Evolutionary conservation across 1,140 invertebrate genomes (phyloP), one percentile per base, ranked within the genome.

Genomic region (Adelges cooleyi): DNA sequence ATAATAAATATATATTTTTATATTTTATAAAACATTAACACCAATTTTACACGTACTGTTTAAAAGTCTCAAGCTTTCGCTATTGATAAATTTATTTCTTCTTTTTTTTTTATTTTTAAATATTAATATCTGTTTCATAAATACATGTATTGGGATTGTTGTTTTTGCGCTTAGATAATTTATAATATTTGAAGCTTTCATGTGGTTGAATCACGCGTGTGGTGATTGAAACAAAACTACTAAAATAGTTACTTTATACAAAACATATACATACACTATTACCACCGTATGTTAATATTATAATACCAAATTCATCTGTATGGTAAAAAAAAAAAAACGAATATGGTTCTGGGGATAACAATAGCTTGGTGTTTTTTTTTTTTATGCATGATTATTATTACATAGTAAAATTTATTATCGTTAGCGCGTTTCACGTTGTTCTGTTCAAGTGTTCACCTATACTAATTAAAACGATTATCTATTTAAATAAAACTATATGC

Each of bases 51-150:
- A 44, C 25, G 17, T 59, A 46, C 44, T 62, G 42, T 46, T 62
- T 18, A 62, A 48, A 59, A 62, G 17, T 62, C 56, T 62, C 56
- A 62, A 25, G 56, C 56, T 62, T 62, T 62, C 56, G 56, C 56
- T 62, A 62, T 62, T 62, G 38, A 46, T 62, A 62, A 62, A 62
- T 62, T 62, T 62, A 62, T 62, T 62, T 62, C 56, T 62, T 62
- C 56, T 62, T 33, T 33, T 33, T 25, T n/a, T n/a, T n/a, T n/a
- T n/a, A n/a, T n/a, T n/a, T n/a, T n/a, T n/a, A n/a, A n/a, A n/a
- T n/a, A 33, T 48, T 62, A 46, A 48, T n/a, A n/a, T 62, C 54
- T 46, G 56, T 62, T 62, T 46, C 25, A 48, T 29, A 48, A 23
- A 48, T 18, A 46, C n/a, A n/a, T n/a, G n/a, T 25, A 42, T 36